Base-by-base conservation (phyloP, 2,797 vertebrate genomes). In the Hippoglossus hippoglossus region DNA sequence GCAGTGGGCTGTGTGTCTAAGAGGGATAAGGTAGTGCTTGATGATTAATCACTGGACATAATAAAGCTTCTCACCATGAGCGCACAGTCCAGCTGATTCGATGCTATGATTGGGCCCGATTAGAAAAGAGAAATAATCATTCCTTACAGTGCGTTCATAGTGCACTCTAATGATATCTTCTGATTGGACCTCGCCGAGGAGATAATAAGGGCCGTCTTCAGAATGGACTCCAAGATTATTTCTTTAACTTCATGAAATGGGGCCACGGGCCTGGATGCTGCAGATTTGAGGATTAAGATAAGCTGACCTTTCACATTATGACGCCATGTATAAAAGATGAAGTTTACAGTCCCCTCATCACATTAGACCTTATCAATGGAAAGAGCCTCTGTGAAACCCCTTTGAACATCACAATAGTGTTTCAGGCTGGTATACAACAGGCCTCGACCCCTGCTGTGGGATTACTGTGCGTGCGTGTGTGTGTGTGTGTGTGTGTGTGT, bases 281-380 rank as follows among this genome's bases (percentile, higher is more conserved):
- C 82, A 90, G 93, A 95, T 95, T 94, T 93, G 89, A 93, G 94
- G 94, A 94, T 94, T 95, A 95, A 93, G 92, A 93, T 93, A 93
- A 94, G 67, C 77, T 93, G 91, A 94, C 93, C 94, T 94, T 94
- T 93, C 89, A 93, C 91, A 93, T 94, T 93, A 91, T 91, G 86
- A 88, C 88, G 83, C 88, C 88, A 91, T 91, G 91, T 92, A 93
- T 92, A 93, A 94, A 94, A 93, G 91, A 94, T 92, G 89, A 93
- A 92, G 91, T 93, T 93, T 92, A 93, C 88, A 87, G 81, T 39
- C 87, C 83, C 82, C 83, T 92, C 90, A 92, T 94, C 92, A 93
- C 88, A 91, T 91, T 87, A 93, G 88, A 91, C 89, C 87, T 93
- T 94, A 92, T 93, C 92, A 93, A 89, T 91, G 88, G 71, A 71